These are phyloP conservation scores for Drosophila sturtevanti DNA, from an alignment of 1,140 invertebrate genomes.

Conservation along the genomic window DNA sequence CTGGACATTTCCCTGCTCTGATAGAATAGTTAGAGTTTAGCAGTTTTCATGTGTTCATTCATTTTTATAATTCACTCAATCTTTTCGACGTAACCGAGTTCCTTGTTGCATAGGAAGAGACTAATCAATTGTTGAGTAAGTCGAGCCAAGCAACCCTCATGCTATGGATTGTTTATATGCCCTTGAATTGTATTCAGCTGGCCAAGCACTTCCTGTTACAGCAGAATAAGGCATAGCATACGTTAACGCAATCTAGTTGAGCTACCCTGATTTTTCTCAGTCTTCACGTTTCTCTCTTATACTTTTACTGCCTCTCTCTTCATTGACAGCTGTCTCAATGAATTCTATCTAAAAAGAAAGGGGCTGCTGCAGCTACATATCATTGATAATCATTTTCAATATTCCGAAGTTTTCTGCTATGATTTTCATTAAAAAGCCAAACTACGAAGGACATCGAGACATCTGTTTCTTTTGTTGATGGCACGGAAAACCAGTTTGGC, in stretches of 20 bases:
- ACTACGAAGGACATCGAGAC: neutral
- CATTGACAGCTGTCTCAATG: conserved; percentile 21
- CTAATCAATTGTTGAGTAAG: conserved; percentile 44
- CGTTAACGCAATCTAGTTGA: neutral
- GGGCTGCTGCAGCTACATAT: neutral
- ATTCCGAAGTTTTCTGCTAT: too few relatives aligned
- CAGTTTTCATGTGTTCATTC: too few relatives aligned
- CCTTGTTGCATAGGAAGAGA: conserved; percentile 28
- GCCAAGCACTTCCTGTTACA: conserved; percentile 1
- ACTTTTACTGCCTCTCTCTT: neutral
- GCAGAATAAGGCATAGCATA: neutral
- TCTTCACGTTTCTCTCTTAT: neutral
- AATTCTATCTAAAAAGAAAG: neutral
- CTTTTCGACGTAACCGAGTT: neutral
- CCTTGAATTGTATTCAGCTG: neutral
- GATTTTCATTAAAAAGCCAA: too few relatives aligned
- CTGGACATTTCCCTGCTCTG: too few relatives aligned
- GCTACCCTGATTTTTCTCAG: neutral
- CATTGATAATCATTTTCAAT: too few relatives aligned
- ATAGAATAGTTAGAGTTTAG: too few relatives aligned
- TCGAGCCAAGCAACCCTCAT: conserved; percentile 30
- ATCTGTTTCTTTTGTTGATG: neutral
- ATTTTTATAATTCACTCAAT: conserved; percentile 3
- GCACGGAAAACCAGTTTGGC: too few relatives aligned
- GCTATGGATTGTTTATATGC: neutral